Evolutionary conservation across 1,140 invertebrate species (phyloP), one percentile per base, ranked within the genome.

Genomic region (Drosophila orosa): DNA sequence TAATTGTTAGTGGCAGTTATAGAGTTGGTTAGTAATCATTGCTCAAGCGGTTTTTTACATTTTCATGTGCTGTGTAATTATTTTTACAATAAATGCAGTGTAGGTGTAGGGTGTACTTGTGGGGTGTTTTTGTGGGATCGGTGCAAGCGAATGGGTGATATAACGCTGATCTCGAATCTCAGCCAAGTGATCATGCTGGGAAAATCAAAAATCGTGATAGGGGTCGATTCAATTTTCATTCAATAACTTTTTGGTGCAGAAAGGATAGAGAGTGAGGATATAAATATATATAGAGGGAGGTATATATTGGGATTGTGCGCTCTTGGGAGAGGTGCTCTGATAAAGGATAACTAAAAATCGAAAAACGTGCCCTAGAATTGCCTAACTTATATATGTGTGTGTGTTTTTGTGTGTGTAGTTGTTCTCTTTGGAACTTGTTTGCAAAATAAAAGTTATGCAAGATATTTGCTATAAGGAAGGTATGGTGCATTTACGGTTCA

Each of bases 121-220:
- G 52, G 61, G 5, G 68, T 65, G 71, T 52, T 37, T 22, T 17
- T 68, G 65, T 68, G 35, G 48, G 24, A 57, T 71, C 40, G 57
- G 69, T 86, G 71, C 69, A 72, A 78, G 83, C 82, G 66, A 35
- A 54, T 86, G 78, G 62, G 75, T 79, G 78, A 79, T 54, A 73
- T 37, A 52, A 60, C 42, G 59, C 37, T 47, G 62, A 55, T 50
- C 50, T 54, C 9, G 19, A 15, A 57, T 65, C 50, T 72, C 66
- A 71, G 56, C 44, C 47, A 45, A 68, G 35, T 68, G 58, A 47
- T 35, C 24, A 39, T 42, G 59, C 62, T 47, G 59, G 44, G 45
- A 24, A 22, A 42, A 48, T 48, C 33, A 17, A 24, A 22, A 44
- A 35, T 39, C 9, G 12, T 74, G 57, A 66, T 31, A 29, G 15